Evolutionary conservation across 2,888 invertebrate species (phyloP).

Genomic region (Aleiodes leptofemur): DNA sequence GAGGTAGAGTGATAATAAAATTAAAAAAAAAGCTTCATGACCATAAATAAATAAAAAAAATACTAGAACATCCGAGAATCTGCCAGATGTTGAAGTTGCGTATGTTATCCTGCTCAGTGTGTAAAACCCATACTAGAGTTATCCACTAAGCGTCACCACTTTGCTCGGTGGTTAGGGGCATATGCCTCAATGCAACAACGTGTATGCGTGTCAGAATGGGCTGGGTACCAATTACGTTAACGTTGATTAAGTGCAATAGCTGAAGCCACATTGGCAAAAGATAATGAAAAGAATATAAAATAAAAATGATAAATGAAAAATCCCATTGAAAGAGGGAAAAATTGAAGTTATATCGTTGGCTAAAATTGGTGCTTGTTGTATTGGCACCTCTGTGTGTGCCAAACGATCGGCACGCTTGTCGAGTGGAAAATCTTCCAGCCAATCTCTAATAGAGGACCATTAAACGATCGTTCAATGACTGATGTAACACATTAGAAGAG

Average conservation of each 20-base stretch:
- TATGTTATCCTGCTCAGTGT: neutral
- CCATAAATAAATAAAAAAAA: conserved; percentile 6
- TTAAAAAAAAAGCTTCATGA: neutral
- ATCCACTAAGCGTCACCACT: conserved; percentile 34
- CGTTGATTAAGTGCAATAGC: conserved; percentile 40
- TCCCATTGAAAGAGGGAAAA: neutral
- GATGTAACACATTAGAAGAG: conserved; percentile 9
- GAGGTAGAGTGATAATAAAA: neutral
- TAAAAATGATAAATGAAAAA: neutral
- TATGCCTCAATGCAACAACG: neutral
- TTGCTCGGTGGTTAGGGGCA: conserved; percentile 7
- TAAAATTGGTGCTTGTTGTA: too few species aligned
- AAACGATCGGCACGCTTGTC: conserved; percentile 19
- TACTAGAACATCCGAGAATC: conserved; percentile 19
- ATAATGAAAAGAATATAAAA: too few species aligned
- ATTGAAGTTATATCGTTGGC: neutral
- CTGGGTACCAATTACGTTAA: conserved; percentile 41
- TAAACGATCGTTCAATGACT: neutral
- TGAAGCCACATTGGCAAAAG: neutral
- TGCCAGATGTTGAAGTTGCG: conserved; percentile 27
- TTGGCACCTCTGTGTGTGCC: conserved; percentile 13
- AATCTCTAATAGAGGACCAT: conserved; percentile 11
- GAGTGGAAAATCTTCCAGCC: neutral
- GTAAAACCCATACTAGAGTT: conserved; percentile 4
- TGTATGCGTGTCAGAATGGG: conserved; percentile 13